A percentile compares a stretch with the other conserved stretches of the same genome.
phyloP scores from a whole-genome alignment of 2,113 vertebrate species.

The Chaetorhynchus papuensis region DNA sequence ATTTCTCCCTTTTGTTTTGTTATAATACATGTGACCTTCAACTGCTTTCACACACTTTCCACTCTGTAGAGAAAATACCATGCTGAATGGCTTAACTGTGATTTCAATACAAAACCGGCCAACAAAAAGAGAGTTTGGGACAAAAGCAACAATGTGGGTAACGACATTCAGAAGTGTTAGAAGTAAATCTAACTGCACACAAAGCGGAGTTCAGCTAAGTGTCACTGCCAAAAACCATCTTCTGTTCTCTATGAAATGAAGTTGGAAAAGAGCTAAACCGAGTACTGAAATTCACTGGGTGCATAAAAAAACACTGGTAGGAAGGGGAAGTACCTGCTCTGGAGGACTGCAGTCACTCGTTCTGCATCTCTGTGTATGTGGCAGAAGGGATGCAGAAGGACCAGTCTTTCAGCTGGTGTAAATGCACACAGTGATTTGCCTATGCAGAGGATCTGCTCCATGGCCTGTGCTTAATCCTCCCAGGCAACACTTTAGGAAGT shows the following conservation, averaged over 20 bases:
- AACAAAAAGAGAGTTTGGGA: conserved; percentile 43
- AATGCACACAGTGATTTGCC: neutral
- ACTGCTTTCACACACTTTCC: conserved; percentile 48
- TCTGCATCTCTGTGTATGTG: neutral
- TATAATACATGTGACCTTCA: conserved; percentile 64
- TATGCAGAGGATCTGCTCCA: neutral
- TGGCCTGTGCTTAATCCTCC: neutral
- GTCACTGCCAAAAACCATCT: conserved; percentile 12
- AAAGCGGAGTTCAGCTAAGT: conserved; percentile 54
- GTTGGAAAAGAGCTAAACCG: conserved; percentile 18
- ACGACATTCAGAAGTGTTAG: conserved; percentile 34
- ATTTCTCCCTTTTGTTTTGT: conserved; percentile 60
- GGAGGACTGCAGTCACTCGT: neutral
- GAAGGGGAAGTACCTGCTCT: neutral
- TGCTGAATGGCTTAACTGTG: conserved; percentile 45
- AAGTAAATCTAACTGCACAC: conserved; percentile 58
- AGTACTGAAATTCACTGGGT: neutral
- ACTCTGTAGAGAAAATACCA: conserved; percentile 44
- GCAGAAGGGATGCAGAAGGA: neutral
- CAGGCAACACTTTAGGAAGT: neutral
- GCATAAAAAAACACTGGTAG: neutral
- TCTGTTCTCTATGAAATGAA: conserved; percentile 16
- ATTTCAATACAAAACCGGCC: conserved; percentile 44
- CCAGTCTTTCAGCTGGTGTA: neutral
- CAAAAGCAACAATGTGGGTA: conserved; percentile 37